A percentile compares a stretch with the other conserved stretches of the same genome.
Evolutionary conservation across 2,797 vertebrate species (phyloP).

Genomic region (Tenualosa ilisha): DNA sequence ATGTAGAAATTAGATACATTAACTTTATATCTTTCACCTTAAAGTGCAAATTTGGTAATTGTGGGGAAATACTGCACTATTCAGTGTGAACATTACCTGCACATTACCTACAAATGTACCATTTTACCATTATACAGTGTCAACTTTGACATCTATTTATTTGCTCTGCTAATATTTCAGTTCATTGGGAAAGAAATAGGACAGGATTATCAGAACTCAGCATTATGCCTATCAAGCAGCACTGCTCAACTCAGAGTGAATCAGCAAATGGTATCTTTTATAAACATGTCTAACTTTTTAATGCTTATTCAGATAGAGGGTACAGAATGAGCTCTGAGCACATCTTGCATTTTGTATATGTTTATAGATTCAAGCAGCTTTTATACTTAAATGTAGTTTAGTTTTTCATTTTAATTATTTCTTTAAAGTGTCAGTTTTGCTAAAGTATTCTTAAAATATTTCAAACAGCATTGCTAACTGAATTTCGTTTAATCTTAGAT

Average conservation of each 20-base stretch:
- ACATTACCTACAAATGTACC: background rate
- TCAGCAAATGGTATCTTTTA: conserved; percentile 7
- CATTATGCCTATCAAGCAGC: background rate
- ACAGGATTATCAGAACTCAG: background rate
- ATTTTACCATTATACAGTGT: background rate
- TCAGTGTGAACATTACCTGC: no score
- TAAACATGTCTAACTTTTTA: background rate
- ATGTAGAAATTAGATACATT: no score
- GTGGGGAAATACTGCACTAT: no score
- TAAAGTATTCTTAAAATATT: background rate
- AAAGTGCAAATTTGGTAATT: no score
- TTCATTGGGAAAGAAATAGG: background rate
- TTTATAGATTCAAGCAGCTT: background rate
- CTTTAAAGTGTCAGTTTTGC: background rate
- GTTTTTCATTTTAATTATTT: background rate
- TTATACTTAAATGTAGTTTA: background rate
- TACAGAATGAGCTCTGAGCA: no score
- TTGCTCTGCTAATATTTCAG: background rate
- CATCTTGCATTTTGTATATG: background rate
- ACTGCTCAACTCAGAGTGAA: background rate
- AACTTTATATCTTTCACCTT: no score
- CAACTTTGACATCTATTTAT: background rate
- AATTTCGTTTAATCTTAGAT: no score
- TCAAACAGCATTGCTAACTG: background rate
- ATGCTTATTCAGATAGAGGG: background rate